phyloP scores from a whole-genome alignment of 2,113 vertebrate genomes.

The Pachyramphus minor region DNA sequence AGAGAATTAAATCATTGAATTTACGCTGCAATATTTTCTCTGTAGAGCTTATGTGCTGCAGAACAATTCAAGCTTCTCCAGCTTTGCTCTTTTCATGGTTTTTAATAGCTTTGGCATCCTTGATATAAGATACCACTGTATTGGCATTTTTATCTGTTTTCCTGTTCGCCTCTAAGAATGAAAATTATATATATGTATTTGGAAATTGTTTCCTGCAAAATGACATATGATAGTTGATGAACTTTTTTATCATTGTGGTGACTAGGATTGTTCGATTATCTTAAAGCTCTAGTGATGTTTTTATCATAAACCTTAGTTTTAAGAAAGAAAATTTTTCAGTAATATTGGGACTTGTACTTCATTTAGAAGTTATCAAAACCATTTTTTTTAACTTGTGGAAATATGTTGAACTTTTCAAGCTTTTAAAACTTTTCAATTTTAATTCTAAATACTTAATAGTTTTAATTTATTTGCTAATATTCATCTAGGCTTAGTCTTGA shows the following conservation, averaged over 20 bases:
- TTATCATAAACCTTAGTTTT: not conserved
- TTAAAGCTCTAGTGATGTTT: not conserved
- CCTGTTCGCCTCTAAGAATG: not conserved
- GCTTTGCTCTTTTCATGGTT: not conserved
- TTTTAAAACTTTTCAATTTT: not conserved
- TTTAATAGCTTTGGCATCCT: not conserved
- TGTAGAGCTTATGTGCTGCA: not conserved
- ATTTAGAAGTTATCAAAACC: not conserved
- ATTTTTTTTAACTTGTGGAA: not conserved
- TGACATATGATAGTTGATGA: not conserved
- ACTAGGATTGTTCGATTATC: not conserved
- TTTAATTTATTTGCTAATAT: not conserved
- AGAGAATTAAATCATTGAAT: not conserved
- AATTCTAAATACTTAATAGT: not conserved
- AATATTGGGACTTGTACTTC: not conserved
- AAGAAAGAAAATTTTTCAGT: not conserved
- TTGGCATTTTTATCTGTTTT: not conserved
- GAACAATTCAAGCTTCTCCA: not conserved
- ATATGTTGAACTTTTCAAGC: not conserved
- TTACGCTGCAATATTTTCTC: not conserved
- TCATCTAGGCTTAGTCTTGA: not conserved
- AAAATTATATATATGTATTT: not conserved
- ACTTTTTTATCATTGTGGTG: not conserved
- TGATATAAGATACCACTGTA: not conserved
- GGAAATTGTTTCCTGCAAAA: not conserved